phyloP scores from a whole-genome alignment of 2,888 invertebrate genomes.

The Drosophila birchii region DNA sequence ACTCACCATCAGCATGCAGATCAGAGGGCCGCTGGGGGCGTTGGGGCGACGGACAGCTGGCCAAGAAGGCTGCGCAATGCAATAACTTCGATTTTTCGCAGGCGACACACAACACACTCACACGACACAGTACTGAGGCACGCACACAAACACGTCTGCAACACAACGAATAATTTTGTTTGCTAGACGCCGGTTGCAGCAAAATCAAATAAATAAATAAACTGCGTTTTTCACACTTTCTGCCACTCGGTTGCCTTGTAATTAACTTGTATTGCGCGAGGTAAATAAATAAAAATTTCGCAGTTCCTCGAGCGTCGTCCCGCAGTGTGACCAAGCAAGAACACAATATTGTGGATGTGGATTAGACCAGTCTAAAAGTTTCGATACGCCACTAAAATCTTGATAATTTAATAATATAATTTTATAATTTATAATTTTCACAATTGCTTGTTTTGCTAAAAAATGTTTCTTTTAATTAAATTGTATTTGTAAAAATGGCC shows the following conservation, averaged over 20 bases:
- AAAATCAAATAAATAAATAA: slow-evolving; percentile 42
- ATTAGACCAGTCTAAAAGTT: too few species aligned
- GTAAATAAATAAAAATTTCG: slow-evolving; percentile 67
- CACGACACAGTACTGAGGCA: slow-evolving; percentile 33
- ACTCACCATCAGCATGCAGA: slow-evolving; percentile 64
- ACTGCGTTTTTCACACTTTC: slow-evolving; percentile 10
- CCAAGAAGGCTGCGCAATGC: slow-evolving; percentile 70
- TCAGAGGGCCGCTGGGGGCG: slow-evolving; percentile 29
- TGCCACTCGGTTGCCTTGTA: slow-evolving; percentile 20
- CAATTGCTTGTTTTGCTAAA: too few species aligned
- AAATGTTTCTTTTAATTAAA: too few species aligned
- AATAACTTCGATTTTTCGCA: slow-evolving; percentile 80
- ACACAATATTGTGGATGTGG: background rate
- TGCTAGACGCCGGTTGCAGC: slow-evolving; percentile 8
- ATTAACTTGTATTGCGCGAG: slow-evolving; percentile 26
- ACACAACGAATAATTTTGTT: slow-evolving; percentile 24
- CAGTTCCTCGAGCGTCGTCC: slow-evolving; percentile 46
- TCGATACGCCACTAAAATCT: too few species aligned
- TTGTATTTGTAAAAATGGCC: too few species aligned
- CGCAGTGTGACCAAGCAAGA: slow-evolving; percentile 22
- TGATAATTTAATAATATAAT: too few species aligned
- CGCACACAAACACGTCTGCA: slow-evolving; percentile 27
- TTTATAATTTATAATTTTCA: too few species aligned
- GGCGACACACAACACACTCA: slow-evolving; percentile 51
- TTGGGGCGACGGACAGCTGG: slow-evolving; percentile 48